Evolutionary conservation across 2,888 invertebrate genomes (phyloP).

Genomic region (Hemistola chrysoprasaria): DNA sequence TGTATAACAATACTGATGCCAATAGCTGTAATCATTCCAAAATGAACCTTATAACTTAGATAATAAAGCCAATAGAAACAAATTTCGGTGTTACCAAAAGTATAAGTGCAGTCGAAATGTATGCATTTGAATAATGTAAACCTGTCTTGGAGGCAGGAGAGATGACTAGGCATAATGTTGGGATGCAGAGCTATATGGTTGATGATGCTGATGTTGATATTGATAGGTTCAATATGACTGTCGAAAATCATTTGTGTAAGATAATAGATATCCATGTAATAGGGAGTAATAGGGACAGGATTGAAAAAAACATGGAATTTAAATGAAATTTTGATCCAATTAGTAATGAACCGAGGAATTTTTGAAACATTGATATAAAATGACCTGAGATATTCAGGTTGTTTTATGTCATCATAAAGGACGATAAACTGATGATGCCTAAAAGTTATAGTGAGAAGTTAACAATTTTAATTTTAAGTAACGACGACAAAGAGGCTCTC

Average conservation of each 20-base stretch:
- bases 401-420: too few species aligned
- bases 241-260: conserved; percentile 8
- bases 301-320: background rate
- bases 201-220: conserved; percentile 39
- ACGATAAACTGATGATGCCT: too few species aligned
- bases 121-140: conserved; percentile 77
- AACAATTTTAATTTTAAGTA: too few species aligned
- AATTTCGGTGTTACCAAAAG: conserved; percentile 29
- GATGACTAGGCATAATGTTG: conserved; percentile 76
- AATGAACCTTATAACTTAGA: conserved; percentile 30
- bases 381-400: too few species aligned
- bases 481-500: too few species aligned
- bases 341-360: too few species aligned
- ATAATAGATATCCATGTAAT: conserved; percentile 5
- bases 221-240: conserved; percentile 24
- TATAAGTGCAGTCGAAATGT: conserved; percentile 46
- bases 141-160: conserved; percentile 64
- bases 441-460: too few species aligned
- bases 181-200: conserved; percentile 51
- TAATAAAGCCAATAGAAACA: conserved; percentile 3
- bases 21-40: conserved; percentile 21
- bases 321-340: background rate
- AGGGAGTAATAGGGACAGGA: background rate
- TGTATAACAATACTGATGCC: conserved; percentile 28
- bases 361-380: too few species aligned